phyloP scores from a whole-genome alignment of 2,113 vertebrate species.

The Pholis gunnellus region DNA sequence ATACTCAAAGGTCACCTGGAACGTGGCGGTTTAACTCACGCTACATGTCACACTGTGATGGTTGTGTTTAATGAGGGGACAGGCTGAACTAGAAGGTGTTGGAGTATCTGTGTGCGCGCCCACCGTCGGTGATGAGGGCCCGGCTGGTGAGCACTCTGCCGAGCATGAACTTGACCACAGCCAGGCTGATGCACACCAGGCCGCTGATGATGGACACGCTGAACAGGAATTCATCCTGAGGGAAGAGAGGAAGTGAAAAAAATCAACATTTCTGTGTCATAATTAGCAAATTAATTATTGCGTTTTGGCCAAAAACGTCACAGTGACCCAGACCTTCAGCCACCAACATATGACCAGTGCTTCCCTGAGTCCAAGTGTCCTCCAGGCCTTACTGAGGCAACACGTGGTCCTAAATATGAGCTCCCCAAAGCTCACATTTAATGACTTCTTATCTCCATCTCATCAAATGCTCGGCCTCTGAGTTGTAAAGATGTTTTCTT shows the following conservation, averaged over 20 bases:
- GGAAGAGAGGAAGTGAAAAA: background rate
- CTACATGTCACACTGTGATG: background rate
- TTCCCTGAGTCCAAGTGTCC: background rate
- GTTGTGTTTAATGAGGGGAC: background rate
- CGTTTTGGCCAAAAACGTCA: background rate
- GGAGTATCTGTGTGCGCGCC: slow-evolving; percentile 54
- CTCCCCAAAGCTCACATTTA: background rate
- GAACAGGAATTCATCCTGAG: slow-evolving; percentile 95
- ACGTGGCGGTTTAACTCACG: no score
- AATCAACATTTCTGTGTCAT: background rate
- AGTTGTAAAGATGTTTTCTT: background rate
- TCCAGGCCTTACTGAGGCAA: no score
- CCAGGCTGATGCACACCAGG: slow-evolving; percentile 90
- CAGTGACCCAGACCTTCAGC: background rate
- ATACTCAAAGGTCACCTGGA: background rate
- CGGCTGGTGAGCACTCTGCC: slow-evolving; percentile 95
- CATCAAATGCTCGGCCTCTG: background rate
- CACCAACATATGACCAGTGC: background rate
- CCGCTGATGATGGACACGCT: slow-evolving; percentile 96
- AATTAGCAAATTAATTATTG: background rate
- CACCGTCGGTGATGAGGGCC: slow-evolving; percentile 96
- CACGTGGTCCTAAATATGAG: no score
- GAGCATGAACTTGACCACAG: slow-evolving; percentile 94
- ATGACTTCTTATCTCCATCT: background rate
- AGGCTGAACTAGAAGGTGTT: background rate